Evolutionary conservation across 2,113 vertebrate genomes (phyloP), one percentile per base, ranked within the genome.

Genomic region (Sylvilagus bachmani): DNA sequence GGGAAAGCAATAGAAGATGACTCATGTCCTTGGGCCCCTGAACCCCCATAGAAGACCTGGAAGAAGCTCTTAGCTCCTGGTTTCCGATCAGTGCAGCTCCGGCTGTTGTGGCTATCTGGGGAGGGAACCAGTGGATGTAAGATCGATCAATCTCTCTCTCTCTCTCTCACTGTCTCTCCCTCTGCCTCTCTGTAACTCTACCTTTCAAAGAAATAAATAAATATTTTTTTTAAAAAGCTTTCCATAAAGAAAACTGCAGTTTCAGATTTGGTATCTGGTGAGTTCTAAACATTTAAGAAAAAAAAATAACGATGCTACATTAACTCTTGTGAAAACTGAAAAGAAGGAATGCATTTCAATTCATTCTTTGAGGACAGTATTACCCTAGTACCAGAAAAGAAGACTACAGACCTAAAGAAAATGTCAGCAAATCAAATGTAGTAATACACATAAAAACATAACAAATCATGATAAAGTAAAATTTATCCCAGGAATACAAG

Each of bases 201-300:
- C 44, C 44, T 44, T 44, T 44, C 44, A 44, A 44, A 44, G 1
- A 44, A 44, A 44, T 44, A 44, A 44, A 44, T 44, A 44, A 44
- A 44, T 44, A 1, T 44, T 44, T 44, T 44, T 44, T 44, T 44
- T 62, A 49, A 90, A 86, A 89, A 93, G 44, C 22, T 85, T 93
- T 61, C 33, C 29, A 64, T 62, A 90, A 90, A 85, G 49, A 89
- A 74, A 93, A 79, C 83, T 79, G 6, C 71, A 80, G 44, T 27
- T 61, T 6, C 12, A 92, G 55, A 86, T 19, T 58, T 74, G 77
- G 11, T 90, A 44, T 82, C 61, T 80, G 80, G 16, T 85, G 21
- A 89, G 36, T 75, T 86, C 74, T 58, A 69, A 94, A 90, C 6
- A 62, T 82, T 79, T 73, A 62, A 79, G 58, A 31, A 92, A 84